phyloP scores from a whole-genome alignment of 2,888 invertebrate genomes.

The Lordiphosa andalusiaca region DNA sequence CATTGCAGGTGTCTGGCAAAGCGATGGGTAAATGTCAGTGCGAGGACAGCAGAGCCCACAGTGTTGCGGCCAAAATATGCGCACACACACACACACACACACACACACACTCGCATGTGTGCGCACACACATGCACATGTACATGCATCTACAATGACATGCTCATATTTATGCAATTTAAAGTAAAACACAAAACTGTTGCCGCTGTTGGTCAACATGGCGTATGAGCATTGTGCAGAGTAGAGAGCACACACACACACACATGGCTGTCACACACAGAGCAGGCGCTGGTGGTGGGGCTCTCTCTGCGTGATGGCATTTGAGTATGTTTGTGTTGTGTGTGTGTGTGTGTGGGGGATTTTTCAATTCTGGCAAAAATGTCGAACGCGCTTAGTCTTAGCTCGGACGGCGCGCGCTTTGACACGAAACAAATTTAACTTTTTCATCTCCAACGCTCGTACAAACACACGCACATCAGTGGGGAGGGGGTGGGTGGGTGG shows the following conservation, averaged over 20 bases:
- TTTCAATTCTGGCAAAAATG: conserved; percentile 68
- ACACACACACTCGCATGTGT: conserved; percentile 6
- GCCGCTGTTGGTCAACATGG: conserved; percentile 62
- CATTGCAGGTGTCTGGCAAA: conserved; percentile 70
- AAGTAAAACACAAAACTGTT: conserved; percentile 68
- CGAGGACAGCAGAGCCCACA: conserved; percentile 54
- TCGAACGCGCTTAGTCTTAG: conserved; percentile 70
- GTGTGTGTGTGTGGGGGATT: conserved; percentile 36
- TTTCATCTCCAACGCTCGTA: conserved; percentile 65
- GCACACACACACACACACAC: conserved; percentile 13
- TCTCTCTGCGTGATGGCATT: conserved; percentile 32
- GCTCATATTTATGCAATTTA: conserved; percentile 69
- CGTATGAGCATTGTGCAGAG: conserved; percentile 64
- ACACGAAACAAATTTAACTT: conserved; percentile 76
- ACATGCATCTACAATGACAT: conserved; percentile 29
- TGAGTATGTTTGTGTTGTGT: conserved; percentile 14
- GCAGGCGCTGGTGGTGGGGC: background rate
- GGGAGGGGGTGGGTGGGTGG: conserved; percentile 13
- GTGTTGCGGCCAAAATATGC: conserved; percentile 68
- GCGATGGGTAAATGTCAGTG: conserved; percentile 65
- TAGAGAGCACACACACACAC: conserved; percentile 14
- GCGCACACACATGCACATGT: background rate
- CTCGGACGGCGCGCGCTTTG: conserved; percentile 62
- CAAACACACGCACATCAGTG: conserved; percentile 20
- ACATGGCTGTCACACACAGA: too few species aligned